Evolutionary conservation across 2,888 invertebrate species (phyloP), one percentile per base, ranked within the genome.

Genomic region (Octodonta nipae): DNA sequence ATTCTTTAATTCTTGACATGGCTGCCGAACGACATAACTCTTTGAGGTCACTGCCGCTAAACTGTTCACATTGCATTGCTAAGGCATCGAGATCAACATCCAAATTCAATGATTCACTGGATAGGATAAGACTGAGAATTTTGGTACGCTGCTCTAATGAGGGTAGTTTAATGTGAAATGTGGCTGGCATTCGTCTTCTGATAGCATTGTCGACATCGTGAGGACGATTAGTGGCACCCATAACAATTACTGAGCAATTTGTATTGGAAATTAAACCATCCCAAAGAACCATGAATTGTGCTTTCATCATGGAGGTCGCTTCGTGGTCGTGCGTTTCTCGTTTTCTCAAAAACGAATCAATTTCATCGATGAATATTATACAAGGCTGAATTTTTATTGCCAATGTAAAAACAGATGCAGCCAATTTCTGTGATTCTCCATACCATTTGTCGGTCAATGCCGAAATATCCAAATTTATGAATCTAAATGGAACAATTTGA

Each of bases 291-390:
- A 98, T 95, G 63, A 98, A 98, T 66, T 96, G 95, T 0, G 96
- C 93, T 67, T 98, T 99, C 84, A 98, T 95, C 93, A 96, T 96
- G 12, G 93, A 92, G 0, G 96, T 96, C 0, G 92, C 93, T 64
- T 98, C 98, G 60, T 98, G 96, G 63, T 98, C 96, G 53, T 83
- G 80, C 0, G 79, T 73, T 44, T 82, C 86, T 37, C 96, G 75
- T 33, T 80, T 77, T 35, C 96, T 77, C 43, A 98, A 69, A 61
- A 98, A 93, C 10, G 95, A 93, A 66, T 98, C 96, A 49, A 98
- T 96, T 71, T 98, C 98, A 63, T 98, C 98, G 58, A 91, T 77
- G 52, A 92, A 86, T 42, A 92, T 80, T 32, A 92, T 91, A 51
- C 85, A 83, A 0, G 91, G 91, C 54, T 89, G 86, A 30, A 92